Conservation (phyloP, 2,888 invertebrate genomes). For the Oithona nana region DNA sequence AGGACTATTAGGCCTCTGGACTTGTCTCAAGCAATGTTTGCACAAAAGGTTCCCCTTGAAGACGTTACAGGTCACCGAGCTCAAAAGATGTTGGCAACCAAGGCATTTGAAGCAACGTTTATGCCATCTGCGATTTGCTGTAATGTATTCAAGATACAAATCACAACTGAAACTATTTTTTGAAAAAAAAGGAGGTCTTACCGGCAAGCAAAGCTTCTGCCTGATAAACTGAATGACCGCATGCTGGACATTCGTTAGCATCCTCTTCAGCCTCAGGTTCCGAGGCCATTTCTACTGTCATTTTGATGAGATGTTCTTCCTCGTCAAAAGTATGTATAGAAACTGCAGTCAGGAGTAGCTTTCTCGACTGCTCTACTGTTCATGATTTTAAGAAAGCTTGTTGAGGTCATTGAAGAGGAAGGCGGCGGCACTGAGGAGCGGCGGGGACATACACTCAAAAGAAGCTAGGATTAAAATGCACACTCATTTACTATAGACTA, state of each 20-base stretch:
- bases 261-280: constrained; percentile 23
- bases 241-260: not conserved
- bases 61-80: not conserved
- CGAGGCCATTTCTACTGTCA: not conserved
- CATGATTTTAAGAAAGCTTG: too few species aligned
- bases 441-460: too few species aligned
- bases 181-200: not conserved
- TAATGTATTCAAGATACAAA: not conserved
- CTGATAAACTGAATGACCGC: not conserved
- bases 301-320: not conserved
- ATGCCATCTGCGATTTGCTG: not conserved
- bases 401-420: too few species aligned
- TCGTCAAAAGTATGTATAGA: too few species aligned
- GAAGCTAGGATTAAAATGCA: too few species aligned
- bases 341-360: too few species aligned
- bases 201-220: not conserved
- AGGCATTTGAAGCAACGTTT: not conserved
- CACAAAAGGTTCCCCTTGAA: not conserved
- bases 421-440: too few species aligned
- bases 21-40: not conserved
- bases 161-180: not conserved
- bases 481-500: too few species aligned
- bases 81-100: not conserved
- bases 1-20: not conserved
- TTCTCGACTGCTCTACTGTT: too few species aligned